These are phyloP conservation scores for Calypte anna DNA, from an alignment of 2,113 vertebrate species.

Conservation along the genomic window DNA sequence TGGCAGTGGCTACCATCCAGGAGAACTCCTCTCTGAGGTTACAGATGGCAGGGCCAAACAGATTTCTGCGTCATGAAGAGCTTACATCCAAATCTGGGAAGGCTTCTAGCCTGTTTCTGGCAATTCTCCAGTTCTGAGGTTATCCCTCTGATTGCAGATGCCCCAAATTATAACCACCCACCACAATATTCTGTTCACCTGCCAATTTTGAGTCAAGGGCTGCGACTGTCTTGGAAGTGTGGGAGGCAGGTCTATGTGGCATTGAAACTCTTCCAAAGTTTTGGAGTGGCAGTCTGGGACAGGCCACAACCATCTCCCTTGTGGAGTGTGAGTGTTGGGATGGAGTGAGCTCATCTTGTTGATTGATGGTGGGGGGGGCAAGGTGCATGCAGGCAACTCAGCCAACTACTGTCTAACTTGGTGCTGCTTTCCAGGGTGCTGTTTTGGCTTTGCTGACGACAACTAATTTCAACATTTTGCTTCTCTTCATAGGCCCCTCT, in stretches of 20 bases:
- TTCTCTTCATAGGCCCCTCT: conserved; percentile 84
- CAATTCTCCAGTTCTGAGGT: background rate
- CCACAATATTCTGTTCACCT: background rate
- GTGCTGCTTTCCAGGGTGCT: background rate
- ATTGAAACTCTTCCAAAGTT: background rate
- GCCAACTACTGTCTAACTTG: fast-evolving
- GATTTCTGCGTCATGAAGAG: background rate
- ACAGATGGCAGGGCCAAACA: background rate
- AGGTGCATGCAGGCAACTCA: background rate
- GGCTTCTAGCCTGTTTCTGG: background rate
- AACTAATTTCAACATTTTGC: background rate
- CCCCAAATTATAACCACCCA: background rate
- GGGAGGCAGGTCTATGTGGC: background rate
- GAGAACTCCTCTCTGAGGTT: background rate
- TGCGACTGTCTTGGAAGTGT: background rate
- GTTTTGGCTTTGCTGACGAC: background rate
- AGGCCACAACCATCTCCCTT: background rate
- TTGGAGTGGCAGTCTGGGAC: background rate
- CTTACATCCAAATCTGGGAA: background rate
- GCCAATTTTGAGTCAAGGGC: background rate
- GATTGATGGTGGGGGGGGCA: background rate
- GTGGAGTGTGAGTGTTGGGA: background rate
- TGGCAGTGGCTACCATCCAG: background rate
- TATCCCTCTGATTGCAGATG: background rate
- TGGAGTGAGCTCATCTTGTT: background rate